These are phyloP conservation scores for Ascaphus truei DNA, from an alignment of 2,113 vertebrate species.

Conservation along the genomic window DNA sequence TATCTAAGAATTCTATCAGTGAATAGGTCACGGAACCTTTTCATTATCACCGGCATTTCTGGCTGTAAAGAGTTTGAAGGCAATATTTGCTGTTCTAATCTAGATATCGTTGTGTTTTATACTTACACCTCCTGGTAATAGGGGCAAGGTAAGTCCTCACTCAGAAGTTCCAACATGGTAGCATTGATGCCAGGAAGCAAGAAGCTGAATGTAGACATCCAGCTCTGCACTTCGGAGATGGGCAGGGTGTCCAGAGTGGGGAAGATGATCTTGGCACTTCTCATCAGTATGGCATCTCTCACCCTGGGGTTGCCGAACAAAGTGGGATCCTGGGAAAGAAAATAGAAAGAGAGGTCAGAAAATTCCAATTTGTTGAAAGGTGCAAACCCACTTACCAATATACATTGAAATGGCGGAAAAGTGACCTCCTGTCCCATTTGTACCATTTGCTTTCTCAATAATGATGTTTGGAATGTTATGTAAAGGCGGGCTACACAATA, in stretches of 20 bases:
- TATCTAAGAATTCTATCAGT: no score
- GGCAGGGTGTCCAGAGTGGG: background rate
- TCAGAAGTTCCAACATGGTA: constrained; percentile 27
- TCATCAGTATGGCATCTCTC: constrained; percentile 9
- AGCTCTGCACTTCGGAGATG: background rate
- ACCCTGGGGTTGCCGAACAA: constrained; percentile 29
- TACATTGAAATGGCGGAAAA: no score
- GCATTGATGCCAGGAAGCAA: constrained; percentile 24
- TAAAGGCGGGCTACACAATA: no score
- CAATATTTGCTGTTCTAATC: no score
- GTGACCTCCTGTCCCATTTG: no score
- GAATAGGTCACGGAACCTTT: no score
- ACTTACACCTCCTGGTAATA: constrained; percentile 34
- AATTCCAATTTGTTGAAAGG: no score
- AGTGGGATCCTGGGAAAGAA: constrained; percentile 2
- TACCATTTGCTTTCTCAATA: no score
- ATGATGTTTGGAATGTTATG: no score
- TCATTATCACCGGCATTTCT: no score
- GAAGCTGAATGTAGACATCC: background rate
- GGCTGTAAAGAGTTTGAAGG: no score
- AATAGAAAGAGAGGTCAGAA: background rate
- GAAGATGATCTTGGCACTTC: constrained; percentile 14
- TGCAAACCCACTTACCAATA: no score
- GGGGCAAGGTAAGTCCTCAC: background rate
- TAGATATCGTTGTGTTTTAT: background rate